Evolutionary conservation across 2,797 vertebrate genomes (phyloP).

Genomic region (Heteromormyrus szaboi): DNA sequence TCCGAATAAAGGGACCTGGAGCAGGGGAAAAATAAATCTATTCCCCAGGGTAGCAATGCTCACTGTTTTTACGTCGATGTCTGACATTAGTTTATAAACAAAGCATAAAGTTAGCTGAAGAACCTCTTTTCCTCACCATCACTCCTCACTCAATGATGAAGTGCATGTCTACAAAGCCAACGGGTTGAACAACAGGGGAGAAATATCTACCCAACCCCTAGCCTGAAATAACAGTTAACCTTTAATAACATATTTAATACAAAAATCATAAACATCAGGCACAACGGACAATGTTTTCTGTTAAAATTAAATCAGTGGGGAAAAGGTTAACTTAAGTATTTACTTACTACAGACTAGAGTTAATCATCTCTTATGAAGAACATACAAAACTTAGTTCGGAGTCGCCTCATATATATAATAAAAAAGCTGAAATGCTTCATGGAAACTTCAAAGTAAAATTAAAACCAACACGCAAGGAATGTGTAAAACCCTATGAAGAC

Average conservation of each 20-base stretch:
- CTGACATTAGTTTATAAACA: neutral
- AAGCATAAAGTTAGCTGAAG: neutral
- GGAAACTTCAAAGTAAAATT: neutral
- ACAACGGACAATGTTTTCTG: neutral
- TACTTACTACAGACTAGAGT: neutral
- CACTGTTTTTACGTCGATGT: neutral
- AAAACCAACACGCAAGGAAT: neutral
- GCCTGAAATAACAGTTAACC: neutral
- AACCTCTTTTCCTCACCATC: neutral
- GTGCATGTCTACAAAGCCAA: neutral
- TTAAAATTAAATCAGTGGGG: neutral
- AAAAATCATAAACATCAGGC: neutral
- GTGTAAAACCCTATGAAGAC: neutral
- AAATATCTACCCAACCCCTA: neutral
- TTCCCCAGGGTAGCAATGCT: neutral
- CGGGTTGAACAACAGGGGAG: neutral
- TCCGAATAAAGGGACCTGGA: neutral
- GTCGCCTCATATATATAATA: neutral
- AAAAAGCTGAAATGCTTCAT: neutral
- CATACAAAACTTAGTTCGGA: neutral
- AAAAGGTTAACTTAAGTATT: neutral
- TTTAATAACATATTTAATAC: neutral
- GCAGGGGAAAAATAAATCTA: neutral
- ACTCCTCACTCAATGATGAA: neutral
- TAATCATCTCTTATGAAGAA: neutral